Evolutionary conservation across 1,140 invertebrate genomes (phyloP).

Genomic region (Drosophila takahashii): DNA sequence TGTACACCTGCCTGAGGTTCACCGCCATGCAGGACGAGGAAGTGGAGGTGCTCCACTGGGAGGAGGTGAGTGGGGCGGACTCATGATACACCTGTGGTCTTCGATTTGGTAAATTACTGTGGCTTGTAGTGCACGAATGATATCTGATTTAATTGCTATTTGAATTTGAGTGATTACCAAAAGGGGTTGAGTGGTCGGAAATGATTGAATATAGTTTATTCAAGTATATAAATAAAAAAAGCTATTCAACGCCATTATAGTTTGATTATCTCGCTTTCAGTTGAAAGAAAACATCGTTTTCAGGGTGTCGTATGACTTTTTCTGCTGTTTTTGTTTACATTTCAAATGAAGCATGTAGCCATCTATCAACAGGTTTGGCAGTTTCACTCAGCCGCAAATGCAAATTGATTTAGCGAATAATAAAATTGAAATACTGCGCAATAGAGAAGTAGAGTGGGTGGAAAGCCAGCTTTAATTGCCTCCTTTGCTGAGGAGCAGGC

Average conservation of each 20-base stretch:
- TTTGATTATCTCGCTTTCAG: too few species aligned
- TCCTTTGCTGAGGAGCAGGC: neutral
- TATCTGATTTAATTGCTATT: neutral
- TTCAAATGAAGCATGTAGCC: constrained; percentile 15
- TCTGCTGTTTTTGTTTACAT: constrained; percentile 5
- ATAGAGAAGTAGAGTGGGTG: neutral
- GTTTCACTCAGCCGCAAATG: constrained; percentile 34
- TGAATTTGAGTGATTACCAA: neutral
- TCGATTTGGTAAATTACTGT: constrained; percentile 2
- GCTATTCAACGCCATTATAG: too few species aligned
- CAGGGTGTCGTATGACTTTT: constrained; percentile 2
- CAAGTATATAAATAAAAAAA: too few species aligned
- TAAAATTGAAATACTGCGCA: constrained; percentile 31
- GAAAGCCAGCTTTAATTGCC: constrained; percentile 38
- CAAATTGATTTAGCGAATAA: constrained; percentile 57
- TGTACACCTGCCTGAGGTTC: constrained; percentile 85
- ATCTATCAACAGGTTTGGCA: constrained; percentile 54
- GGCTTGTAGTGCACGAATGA: neutral
- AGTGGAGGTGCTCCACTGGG: constrained; percentile 42
- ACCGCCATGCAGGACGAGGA: constrained; percentile 6
- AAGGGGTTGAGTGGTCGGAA: neutral
- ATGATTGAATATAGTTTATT: too few species aligned
- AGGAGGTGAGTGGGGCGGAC: constrained; percentile 72
- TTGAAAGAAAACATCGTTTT: too few species aligned
- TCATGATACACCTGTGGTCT: constrained; percentile 20